These are phyloP conservation scores for Lasiurus borealis DNA, from an alignment of 2,113 vertebrate genomes.

Conservation along the genomic window DNA sequence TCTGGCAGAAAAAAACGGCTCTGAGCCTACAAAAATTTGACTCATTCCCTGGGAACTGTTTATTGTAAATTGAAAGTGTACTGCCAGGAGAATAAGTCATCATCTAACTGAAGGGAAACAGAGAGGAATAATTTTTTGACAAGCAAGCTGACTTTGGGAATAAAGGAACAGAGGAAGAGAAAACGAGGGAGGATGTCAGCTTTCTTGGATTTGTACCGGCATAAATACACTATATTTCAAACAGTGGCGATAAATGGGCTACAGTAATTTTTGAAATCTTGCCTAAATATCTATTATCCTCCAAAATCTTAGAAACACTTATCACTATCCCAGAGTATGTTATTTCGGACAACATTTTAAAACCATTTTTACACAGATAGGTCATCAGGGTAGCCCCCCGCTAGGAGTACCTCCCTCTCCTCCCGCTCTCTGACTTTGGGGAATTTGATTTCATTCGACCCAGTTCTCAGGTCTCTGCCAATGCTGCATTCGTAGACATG, in stretches of 20 bases:
- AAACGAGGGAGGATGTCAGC: background rate
- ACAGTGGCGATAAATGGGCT: background rate
- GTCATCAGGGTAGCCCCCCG: background rate
- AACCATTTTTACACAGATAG: background rate
- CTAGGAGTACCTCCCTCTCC: background rate
- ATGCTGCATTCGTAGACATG: fast-evolving
- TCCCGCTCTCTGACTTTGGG: background rate
- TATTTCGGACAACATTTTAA: background rate
- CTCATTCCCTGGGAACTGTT: background rate
- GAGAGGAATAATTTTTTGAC: background rate
- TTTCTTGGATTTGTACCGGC: background rate
- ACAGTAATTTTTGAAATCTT: background rate
- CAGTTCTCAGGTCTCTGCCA: background rate
- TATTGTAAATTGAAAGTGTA: background rate
- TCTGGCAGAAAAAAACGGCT: slow-evolving; percentile 19
- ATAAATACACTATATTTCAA: background rate
- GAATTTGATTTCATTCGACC: background rate
- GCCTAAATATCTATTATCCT: background rate
- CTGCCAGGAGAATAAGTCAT: background rate
- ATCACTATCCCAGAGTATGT: background rate
- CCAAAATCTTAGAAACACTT: background rate
- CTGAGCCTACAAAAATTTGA: background rate
- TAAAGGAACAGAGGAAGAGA: background rate
- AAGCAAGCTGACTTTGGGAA: background rate
- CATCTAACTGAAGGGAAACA: background rate